These are phyloP conservation scores for Ophthalmolycus amberensis DNA, from an alignment of 2,113 vertebrate species.

Conservation along the genomic window DNA sequence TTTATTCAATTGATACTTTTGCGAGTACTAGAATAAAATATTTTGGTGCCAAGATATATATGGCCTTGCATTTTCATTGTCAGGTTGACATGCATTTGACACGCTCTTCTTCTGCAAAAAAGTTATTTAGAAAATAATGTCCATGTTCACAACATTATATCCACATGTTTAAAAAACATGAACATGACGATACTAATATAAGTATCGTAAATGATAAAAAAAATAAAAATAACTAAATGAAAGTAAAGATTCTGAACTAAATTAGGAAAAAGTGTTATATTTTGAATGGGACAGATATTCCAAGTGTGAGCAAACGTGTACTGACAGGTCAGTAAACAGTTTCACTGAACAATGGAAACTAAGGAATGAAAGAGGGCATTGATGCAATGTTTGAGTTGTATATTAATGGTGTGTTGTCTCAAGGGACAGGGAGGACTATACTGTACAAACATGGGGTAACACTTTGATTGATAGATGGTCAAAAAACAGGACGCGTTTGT, in stretches of 20 bases:
- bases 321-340: not conserved
- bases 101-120: not conserved
- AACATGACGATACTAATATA: no score
- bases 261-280: not conserved
- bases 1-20: not conserved
- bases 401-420: conserved; percentile 19
- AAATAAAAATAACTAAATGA: not conserved
- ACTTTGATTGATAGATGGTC: conserved; percentile 13
- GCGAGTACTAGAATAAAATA: not conserved
- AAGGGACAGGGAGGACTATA: not conserved
- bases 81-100: not conserved
- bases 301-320: no score
- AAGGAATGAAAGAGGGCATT: not conserved
- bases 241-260: no score
- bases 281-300: not conserved
- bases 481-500: conserved; percentile 40
- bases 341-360: not conserved
- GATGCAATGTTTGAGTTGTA: not conserved
- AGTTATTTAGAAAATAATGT: not conserved
- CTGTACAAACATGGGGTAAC: conserved; percentile 2
- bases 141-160: not conserved
- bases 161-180: not conserved
- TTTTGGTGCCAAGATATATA: not conserved
- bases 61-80: not conserved
- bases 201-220: not conserved